phyloP scores from a whole-genome alignment of 2,888 invertebrate species.

The Hanleya hanleyi region DNA sequence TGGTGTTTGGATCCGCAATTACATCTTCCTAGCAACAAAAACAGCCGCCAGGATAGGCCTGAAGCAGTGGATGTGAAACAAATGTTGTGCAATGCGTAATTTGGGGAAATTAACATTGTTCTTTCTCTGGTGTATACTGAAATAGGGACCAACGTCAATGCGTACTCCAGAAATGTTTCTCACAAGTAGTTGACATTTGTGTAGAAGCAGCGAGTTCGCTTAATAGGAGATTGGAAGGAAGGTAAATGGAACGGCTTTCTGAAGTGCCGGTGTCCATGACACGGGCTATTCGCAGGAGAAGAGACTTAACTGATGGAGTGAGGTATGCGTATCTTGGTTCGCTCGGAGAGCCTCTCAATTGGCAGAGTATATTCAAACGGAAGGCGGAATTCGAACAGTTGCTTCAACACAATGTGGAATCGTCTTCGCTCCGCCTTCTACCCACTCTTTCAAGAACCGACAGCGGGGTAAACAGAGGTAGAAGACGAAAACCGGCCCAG shows the following conservation, averaged over 20 bases:
- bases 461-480: not conserved
- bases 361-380: not conserved
- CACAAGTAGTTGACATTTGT: too few relatives aligned
- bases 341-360: not conserved
- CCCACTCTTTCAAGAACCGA: not conserved
- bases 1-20: too few relatives aligned
- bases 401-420: not conserved
- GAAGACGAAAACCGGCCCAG: not conserved
- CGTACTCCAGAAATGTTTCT: too few relatives aligned
- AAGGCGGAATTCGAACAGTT: not conserved
- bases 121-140: too few relatives aligned
- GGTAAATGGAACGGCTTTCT: slow-evolving; percentile 3
- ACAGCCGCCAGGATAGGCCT: too few relatives aligned
- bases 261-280: not conserved
- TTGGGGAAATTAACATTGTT: too few relatives aligned
- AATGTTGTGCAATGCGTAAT: too few relatives aligned
- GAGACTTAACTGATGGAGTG: not conserved
- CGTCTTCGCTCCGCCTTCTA: not conserved
- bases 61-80: too few relatives aligned
- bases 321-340: not conserved
- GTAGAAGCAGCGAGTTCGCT: too few relatives aligned
- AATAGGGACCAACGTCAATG: too few relatives aligned
- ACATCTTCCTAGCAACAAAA: too few relatives aligned
- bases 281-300: not conserved
- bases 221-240: too few relatives aligned